Conservation (phyloP, 2,797 vertebrate genomes). For the Hoplostethus mediterraneus region DNA sequence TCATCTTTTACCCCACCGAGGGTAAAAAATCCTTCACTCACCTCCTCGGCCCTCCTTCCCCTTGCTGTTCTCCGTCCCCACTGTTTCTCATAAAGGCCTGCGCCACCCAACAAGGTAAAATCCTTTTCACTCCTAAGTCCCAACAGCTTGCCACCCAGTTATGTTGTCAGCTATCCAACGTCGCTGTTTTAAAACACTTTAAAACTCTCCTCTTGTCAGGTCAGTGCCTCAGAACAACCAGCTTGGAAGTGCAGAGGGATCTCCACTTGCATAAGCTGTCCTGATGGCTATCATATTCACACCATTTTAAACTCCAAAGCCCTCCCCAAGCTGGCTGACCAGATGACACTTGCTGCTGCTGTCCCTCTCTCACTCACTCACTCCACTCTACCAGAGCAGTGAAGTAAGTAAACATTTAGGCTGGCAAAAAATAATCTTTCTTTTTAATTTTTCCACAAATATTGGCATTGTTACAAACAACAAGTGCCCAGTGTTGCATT, state of each 20-base stretch:
- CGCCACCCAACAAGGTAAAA: slow-evolving; percentile 26
- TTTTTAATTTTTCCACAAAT: neutral
- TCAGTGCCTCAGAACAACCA: slow-evolving; percentile 72
- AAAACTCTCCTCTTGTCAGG: slow-evolving; percentile 61
- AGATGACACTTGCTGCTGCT: slow-evolving; percentile 77
- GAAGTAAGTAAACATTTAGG: slow-evolving; percentile 41
- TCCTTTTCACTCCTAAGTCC: neutral
- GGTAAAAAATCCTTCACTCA: slow-evolving; percentile 70
- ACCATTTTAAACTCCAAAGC: slow-evolving; percentile 84
- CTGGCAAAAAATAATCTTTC: neutral
- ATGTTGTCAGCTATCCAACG: slow-evolving; percentile 35
- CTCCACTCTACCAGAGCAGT: slow-evolving; percentile 22
- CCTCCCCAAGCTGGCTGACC: slow-evolving; percentile 80
- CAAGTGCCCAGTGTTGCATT: slow-evolving; percentile 8
- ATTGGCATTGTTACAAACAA: neutral
- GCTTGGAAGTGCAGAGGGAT: slow-evolving; percentile 68
- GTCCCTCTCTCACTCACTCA: slow-evolving; percentile 66
- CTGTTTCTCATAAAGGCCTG: slow-evolving; percentile 54
- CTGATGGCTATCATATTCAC: slow-evolving; percentile 82
- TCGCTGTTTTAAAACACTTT: slow-evolving; percentile 36
- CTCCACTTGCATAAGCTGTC: slow-evolving; percentile 74
- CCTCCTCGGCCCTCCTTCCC: slow-evolving; percentile 65
- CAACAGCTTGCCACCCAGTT: slow-evolving; percentile 4
- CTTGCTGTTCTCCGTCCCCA: slow-evolving; percentile 61
- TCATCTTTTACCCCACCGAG: slow-evolving; percentile 81